These are phyloP conservation scores for Amblyopsis rosae DNA, from an alignment of 2,113 vertebrate species.

Conservation along the genomic window DNA sequence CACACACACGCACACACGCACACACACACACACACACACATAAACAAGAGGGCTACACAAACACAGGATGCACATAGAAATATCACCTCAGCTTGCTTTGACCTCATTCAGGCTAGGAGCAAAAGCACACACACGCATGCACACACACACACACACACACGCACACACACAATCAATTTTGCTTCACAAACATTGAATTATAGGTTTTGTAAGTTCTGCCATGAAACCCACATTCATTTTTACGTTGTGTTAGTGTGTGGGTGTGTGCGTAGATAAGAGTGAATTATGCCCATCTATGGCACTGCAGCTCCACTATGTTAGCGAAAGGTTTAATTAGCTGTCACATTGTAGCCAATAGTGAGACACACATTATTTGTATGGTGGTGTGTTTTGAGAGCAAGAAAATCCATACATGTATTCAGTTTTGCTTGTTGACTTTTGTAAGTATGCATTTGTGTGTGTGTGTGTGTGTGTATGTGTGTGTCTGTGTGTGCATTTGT, in stretches of 20 bases:
- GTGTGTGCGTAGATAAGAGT: conserved; percentile 39
- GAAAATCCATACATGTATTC: not conserved
- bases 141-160: not conserved
- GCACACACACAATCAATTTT: conserved; percentile 6
- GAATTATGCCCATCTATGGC: conserved; percentile 44
- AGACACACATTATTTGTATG: conserved; percentile 7
- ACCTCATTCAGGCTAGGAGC: not conserved
- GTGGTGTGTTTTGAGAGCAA: not conserved
- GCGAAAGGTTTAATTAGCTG: conserved; percentile 56
- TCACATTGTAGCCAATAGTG: conserved; percentile 31
- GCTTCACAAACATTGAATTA: no score
- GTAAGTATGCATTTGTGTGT: not conserved
- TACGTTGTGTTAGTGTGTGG: not conserved
- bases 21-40: not conserved
- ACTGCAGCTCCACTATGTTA: conserved; percentile 28
- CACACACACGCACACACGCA: not conserved
- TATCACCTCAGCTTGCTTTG: not conserved
- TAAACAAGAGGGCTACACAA: not conserved
- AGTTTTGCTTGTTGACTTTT: not conserved
- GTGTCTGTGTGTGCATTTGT: not conserved
- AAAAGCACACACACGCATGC: not conserved
- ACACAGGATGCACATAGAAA: no score
- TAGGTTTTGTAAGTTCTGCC: no score
- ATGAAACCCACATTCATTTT: no score
- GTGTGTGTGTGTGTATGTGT: not conserved